Conservation (phyloP, 1,140 invertebrate species). For the Mesaphorura yosii region DNA sequence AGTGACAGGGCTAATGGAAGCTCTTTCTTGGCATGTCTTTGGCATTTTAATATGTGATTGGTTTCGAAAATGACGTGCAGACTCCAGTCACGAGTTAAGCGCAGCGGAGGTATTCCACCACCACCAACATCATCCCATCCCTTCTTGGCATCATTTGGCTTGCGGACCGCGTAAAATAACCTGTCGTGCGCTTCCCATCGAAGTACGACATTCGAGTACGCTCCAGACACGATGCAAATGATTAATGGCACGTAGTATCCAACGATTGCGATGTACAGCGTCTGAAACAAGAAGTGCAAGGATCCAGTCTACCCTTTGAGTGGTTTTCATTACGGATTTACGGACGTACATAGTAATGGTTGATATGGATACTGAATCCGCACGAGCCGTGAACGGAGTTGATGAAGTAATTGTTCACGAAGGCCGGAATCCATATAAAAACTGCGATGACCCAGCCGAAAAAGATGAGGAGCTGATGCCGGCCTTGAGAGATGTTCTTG, state of each 20-base stretch:
- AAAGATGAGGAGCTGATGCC: constrained; percentile 7
- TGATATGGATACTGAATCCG: constrained; percentile 21
- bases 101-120: background rate
- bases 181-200: background rate
- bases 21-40: constrained; percentile 15
- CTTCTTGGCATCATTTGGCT: constrained; percentile 3
- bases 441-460: constrained; percentile 7
- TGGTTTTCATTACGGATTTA: background rate
- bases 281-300: constrained; percentile 19
- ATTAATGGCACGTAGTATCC: constrained; percentile 26
- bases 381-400: constrained; percentile 14
- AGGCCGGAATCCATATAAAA: constrained; percentile 20
- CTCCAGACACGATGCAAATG: constrained; percentile 3
- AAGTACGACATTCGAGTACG: constrained; percentile 6
- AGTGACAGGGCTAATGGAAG: constrained; percentile 13
- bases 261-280: constrained; percentile 25
- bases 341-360: constrained; percentile 4
- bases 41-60: constrained; percentile 4
- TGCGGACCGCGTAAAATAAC: constrained; percentile 7
- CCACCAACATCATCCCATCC: background rate
- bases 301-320: background rate
- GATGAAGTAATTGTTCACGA: constrained; percentile 16
- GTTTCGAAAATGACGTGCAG: constrained; percentile 1
- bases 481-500: background rate
- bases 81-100: background rate